phyloP scores from a whole-genome alignment of 1,140 invertebrate genomes.

The Drosophila subpulchrella region DNA sequence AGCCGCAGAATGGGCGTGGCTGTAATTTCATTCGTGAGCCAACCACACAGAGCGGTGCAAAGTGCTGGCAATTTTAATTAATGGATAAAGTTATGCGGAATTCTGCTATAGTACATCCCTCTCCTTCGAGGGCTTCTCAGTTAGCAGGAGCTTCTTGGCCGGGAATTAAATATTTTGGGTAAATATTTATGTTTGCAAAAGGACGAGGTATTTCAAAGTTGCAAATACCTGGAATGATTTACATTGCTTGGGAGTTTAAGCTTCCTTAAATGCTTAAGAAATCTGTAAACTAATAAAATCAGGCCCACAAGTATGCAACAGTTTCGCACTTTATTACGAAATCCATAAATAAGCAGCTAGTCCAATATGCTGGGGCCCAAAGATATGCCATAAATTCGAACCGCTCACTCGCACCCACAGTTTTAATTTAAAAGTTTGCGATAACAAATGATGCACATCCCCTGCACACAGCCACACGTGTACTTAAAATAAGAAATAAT shows the following conservation, averaged over 20 bases:
- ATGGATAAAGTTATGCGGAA: slow-evolving; percentile 77
- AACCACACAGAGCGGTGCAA: slow-evolving; percentile 59
- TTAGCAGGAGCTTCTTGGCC: slow-evolving; percentile 6
- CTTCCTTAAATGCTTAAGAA: not conserved
- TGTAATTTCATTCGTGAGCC: slow-evolving; percentile 50
- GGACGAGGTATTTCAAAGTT: not conserved
- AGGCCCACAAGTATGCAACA: slow-evolving; percentile 44
- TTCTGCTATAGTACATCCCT: slow-evolving; percentile 43
- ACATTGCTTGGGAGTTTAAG: not conserved
- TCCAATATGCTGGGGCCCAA: slow-evolving; percentile 63
- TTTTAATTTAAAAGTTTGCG: slow-evolving; percentile 83
- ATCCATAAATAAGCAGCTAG: slow-evolving; percentile 69
- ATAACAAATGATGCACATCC: slow-evolving; percentile 81
- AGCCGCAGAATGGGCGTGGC: slow-evolving; percentile 24
- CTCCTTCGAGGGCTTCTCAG: not conserved
- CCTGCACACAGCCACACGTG: slow-evolving; percentile 12
- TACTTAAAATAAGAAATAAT: slow-evolving; percentile 79
- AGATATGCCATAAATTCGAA: slow-evolving; percentile 68
- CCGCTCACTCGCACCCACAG: slow-evolving; percentile 25
- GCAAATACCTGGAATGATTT: slow-evolving; percentile 5
- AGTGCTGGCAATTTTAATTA: slow-evolving; percentile 79
- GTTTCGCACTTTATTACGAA: slow-evolving; percentile 36
- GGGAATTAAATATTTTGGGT: slow-evolving; percentile 41
- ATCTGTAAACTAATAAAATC: not conserved
- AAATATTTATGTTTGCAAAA: slow-evolving; percentile 53